Evolutionary conservation across 2,797 vertebrate genomes (phyloP), one percentile per base, ranked within the genome.

Genomic region (Onychomys torridus): DNA sequence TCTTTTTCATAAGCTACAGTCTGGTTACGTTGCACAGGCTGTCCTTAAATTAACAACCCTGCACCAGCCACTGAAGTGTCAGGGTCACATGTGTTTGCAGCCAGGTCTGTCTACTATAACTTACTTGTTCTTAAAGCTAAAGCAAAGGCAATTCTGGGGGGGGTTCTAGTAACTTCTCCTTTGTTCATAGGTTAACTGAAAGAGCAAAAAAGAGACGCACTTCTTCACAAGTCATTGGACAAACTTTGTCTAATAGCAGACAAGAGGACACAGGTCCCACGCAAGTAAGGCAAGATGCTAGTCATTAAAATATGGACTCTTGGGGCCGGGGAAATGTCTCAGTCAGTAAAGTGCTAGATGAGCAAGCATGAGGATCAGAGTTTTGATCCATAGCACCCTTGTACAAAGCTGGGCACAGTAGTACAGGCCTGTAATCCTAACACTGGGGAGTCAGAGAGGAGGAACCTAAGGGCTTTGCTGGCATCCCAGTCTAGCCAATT

Each of bases 161-260:
- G n/a, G 93, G 65, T 94, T 97, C 61, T 96, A 95, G 90, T 95
- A 77, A 90, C 59, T 93, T 96, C 49, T 96, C 9, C 40, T 95
- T 92, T 84, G n/a, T 95, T 94, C 95, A 94, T 95, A 98, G 98
- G 83, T 89, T 96, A 96, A 93, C 96, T 93, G 98, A 98, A 97
- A 98, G 98, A 96, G 94, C 89, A 34, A 98, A 98, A 97, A 98
- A 98, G 94, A 98, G 97, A 89, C 92, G 75, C 14, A 97, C 97
- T 89, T 94, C 97, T 95, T 98, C 97, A 97, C 97, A 98, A n/a
- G 85, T 95, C 93, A 63, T 88, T 92, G 96, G 95, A 94, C 98
- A 98, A 73, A 19, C 92, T 91, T 67, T 92, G 69, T 57, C 92
- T 95, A 97, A 96, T 67, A 97, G 52, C 93, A 97, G 88, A 76